Conservation (phyloP, 2,113 vertebrate species). For the Cacatua alba region DNA sequence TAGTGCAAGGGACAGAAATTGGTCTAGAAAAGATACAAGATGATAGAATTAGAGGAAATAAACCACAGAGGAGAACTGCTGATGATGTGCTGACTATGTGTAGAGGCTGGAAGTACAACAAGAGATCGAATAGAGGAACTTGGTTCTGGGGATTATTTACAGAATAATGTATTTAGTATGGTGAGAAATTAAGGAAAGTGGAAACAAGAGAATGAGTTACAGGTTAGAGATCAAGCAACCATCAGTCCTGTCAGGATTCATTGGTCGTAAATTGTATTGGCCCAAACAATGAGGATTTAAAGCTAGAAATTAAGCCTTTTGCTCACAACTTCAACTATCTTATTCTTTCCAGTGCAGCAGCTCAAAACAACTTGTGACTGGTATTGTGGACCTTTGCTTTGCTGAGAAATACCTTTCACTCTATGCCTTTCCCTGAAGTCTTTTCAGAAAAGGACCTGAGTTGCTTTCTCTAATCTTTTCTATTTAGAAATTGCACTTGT, state of each 20-base stretch:
- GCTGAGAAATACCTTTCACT: not conserved
- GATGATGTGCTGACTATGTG: not conserved
- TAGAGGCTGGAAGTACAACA: not conserved
- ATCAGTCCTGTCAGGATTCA: not conserved
- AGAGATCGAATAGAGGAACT: not conserved
- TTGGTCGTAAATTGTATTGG: not conserved
- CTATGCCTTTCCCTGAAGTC: not conserved
- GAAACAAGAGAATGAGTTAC: not conserved
- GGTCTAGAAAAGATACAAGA: not conserved
- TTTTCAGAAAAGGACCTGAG: not conserved
- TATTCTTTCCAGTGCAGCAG: not conserved
- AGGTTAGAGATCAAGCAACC: not conserved
- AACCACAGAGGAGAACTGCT: not conserved
- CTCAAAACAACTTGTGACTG: not conserved
- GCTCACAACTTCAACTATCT: fast-evolving
- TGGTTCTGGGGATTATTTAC: not conserved
- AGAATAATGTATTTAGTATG: not conserved
- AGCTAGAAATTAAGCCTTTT: not conserved
- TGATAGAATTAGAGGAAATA: not conserved
- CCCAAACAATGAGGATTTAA: not conserved
- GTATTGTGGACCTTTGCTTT: not conserved
- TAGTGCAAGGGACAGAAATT: not conserved
- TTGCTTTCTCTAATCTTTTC: not conserved
- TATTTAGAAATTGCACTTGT: not conserved
- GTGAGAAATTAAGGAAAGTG: not conserved